Evolutionary conservation across 2,113 vertebrate species (phyloP).

Genomic region (Psilopogon haemacephalus): DNA sequence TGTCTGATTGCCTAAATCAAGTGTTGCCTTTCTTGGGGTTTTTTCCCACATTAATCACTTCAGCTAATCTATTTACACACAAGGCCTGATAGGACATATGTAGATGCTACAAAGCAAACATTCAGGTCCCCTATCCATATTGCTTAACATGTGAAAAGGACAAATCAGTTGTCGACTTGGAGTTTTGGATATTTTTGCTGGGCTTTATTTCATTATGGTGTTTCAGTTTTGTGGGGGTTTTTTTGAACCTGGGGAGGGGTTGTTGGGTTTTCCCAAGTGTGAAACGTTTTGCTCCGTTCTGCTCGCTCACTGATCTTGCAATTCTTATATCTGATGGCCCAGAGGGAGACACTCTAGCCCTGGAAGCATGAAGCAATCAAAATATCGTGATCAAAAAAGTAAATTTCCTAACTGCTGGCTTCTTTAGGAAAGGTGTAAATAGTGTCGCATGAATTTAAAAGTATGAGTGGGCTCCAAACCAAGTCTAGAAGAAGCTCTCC

Average conservation of each 20-base stretch:
- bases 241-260: neutral
- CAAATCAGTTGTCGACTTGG: neutral
- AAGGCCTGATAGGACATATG: fast-evolving
- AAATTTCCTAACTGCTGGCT: neutral
- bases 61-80: neutral
- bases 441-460: neutral
- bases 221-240: too few species aligned
- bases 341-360: neutral
- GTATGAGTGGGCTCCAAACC: neutral
- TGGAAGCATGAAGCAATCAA: neutral
- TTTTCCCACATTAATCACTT: neutral
- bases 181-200: too few species aligned
- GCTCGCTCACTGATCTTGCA: neutral
- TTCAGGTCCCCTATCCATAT: neutral
- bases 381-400: neutral
- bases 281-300: neutral
- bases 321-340: neutral
- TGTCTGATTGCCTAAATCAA: too few species aligned
- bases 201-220: too few species aligned
- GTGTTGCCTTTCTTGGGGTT: neutral
- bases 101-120: neutral
- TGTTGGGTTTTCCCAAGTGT: neutral
- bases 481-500: neutral
- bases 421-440: neutral
- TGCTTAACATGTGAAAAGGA: neutral